Evolutionary conservation across 1,140 invertebrate genomes (phyloP).

Genomic region (Orchesella cincta): DNA sequence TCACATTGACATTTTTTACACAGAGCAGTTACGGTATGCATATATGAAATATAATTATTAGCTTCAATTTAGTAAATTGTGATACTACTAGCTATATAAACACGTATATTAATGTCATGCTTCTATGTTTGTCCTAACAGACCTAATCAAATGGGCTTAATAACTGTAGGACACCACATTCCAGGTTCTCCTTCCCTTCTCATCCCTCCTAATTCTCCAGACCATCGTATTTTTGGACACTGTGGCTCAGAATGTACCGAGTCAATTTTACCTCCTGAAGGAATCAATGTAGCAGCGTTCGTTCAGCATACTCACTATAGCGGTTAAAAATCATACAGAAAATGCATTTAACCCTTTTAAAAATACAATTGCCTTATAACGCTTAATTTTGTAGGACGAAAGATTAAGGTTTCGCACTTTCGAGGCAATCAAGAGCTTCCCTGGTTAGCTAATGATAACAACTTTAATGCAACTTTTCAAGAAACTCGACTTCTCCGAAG

Average conservation of each 20-base stretch:
- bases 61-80: no score
- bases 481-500: neutral
- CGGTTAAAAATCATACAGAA: neutral
- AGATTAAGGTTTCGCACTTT: neutral
- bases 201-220: neutral
- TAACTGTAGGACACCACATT: constrained; percentile 30
- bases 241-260: neutral
- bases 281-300: neutral
- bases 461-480: neutral
- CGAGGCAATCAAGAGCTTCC: neutral
- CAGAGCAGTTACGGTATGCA: neutral
- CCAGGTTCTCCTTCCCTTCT: constrained; percentile 26
- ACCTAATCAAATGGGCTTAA: neutral
- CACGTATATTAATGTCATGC: no score
- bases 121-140: no score
- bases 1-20: neutral
- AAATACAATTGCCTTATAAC: neutral
- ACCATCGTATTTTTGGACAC: neutral
- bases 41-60: neutral
- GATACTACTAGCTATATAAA: no score
- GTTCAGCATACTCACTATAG: neutral
- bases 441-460: neutral
- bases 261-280: neutral
- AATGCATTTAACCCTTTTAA: neutral
- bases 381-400: neutral